Evolutionary conservation across 2,797 vertebrate genomes (phyloP).

Genomic region (Hydrocynus forskahlii): DNA sequence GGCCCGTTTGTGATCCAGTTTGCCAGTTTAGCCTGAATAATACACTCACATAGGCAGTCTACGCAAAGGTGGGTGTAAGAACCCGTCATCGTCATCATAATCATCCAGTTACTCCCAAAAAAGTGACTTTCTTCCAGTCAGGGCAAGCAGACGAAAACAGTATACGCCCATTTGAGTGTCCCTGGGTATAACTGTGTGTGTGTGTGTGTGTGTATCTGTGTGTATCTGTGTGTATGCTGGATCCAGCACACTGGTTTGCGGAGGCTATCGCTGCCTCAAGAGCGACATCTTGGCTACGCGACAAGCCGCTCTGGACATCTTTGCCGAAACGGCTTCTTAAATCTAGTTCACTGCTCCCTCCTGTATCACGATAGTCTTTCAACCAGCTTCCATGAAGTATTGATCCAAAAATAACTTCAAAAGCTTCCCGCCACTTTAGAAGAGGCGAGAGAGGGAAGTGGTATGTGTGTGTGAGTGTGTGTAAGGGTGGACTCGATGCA

Average conservation of each 20-base stretch:
- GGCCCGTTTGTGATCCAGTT: too few species aligned
- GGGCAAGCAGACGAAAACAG: conserved; percentile 15
- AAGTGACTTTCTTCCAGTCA: too few species aligned
- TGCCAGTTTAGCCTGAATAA: too few species aligned
- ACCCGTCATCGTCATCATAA: too few species aligned
- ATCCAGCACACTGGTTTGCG: conserved; percentile 17
- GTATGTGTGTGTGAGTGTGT: conserved; percentile 43
- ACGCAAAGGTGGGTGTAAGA: too few species aligned
- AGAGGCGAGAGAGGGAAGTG: conserved; percentile 45
- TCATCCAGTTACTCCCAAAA: too few species aligned
- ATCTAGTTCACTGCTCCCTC: conserved; percentile 66
- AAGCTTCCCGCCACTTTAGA: conserved; percentile 65
- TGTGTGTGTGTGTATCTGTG: not conserved
- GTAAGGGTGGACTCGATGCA: conserved; percentile 29
- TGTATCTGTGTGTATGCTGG: not conserved
- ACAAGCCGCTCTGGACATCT: conserved; percentile 42
- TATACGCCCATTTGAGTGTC: not conserved
- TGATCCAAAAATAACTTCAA: conserved; percentile 80
- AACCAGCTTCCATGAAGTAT: conserved; percentile 72
- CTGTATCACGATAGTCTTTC: conserved; percentile 62
- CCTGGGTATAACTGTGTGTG: not conserved
- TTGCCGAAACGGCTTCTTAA: conserved; percentile 57
- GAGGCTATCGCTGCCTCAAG: conserved; percentile 35
- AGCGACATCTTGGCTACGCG: conserved; percentile 39
- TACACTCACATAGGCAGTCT: too few species aligned